Evolutionary conservation across 2,113 vertebrate genomes (phyloP), one percentile per base, ranked within the genome.

Genomic region (Clarias magur): DNA sequence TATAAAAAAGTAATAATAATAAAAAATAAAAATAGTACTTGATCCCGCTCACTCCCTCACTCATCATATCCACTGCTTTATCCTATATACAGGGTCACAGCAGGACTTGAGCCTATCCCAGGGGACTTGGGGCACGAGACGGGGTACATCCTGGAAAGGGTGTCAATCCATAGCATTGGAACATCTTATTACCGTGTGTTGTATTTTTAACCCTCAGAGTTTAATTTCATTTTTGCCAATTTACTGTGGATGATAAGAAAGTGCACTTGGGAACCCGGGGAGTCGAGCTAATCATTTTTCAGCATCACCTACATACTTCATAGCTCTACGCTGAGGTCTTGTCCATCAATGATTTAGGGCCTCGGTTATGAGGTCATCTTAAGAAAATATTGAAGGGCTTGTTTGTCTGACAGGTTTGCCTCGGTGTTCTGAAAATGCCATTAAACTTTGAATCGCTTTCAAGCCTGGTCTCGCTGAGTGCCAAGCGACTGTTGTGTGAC

Each of bases 331-430:
- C 81, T 76, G 84, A 85, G 83, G 63, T 60, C 54, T 72, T 79
- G 84, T 65, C 85, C 83, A 81, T 75, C 67, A 60, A 70, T 86
- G 81, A 90, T 90, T 88, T 86, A 87, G 21, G n/a, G 84, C 89
- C 89, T 76, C 70, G 73, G 63, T 85, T 90, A 88, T 89, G 65
- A 89, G 84, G 88, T 88, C 88, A 82, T 85, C 86, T 88, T 57
- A 88, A 90, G 87, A 88, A 90, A 88, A 89, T 89, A 90, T 91
- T 90, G 88, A 87, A 90, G 62, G 88, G 83, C 89, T 89, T 73
- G 27, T 90, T 90, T 86, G 86, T 57, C 81, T 67, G 60, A 38
- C 81, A 87, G 85, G 42, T 87, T 75, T 48, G 79, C 62, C 78
- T 30, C 27, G 42, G 30, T 67, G 68, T 79, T 8, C 30, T 78